Base-by-base conservation (phyloP, 2,113 vertebrate species). In the Martes martes region DNA sequence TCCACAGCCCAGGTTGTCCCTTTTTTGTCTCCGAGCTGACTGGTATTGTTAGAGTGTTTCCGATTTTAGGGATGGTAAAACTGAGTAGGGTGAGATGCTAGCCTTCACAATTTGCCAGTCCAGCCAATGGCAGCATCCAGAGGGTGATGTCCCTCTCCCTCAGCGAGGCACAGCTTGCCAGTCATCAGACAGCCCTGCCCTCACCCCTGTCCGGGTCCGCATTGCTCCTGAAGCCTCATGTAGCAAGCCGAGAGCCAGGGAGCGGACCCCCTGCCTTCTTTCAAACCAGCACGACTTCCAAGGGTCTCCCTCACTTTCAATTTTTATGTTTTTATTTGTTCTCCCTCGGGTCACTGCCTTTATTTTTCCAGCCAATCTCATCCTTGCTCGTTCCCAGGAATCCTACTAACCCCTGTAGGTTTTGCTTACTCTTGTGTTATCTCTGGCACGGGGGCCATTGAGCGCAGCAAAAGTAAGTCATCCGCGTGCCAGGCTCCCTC, bases 341-440 rank as follows among this genome's bases (percentile, higher is more conserved):
- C 76, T 97, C 88, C 94, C 84, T 63, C 39, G 86, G 93, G 96
- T 39, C 50, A 55, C 3, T 89, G 83, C 50, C 94, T 87, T 3
- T 84, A 42, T 83, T 95, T 97, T 94, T 84, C 80, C 71, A 92
- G 83, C 52, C 96, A 93, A n/a, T 95, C 76, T 95, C 71, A 47
- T 82, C 63, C 65, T 94, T 94, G 52, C 55, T 96, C n/a, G 39
- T 94, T 97, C 80, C 90, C 92, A 83, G 94, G 76, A 96, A 45
- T 69, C 79, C 89, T 61, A 78, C 71, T 21, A 65, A 50, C 85
- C 80, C 67, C 80, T 67, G 31, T 26, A 39, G 94, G 78, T 79
- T 95, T 85, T 86, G 67, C 80, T 73, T 36, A 71, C 23, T 87
- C 71, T 94, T 87, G 92, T 97, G 96, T 97, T 97, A 94, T 97